Evolutionary conservation across 2,888 invertebrate species (phyloP).

Genomic region (Glaucopsyche alexis): DNA sequence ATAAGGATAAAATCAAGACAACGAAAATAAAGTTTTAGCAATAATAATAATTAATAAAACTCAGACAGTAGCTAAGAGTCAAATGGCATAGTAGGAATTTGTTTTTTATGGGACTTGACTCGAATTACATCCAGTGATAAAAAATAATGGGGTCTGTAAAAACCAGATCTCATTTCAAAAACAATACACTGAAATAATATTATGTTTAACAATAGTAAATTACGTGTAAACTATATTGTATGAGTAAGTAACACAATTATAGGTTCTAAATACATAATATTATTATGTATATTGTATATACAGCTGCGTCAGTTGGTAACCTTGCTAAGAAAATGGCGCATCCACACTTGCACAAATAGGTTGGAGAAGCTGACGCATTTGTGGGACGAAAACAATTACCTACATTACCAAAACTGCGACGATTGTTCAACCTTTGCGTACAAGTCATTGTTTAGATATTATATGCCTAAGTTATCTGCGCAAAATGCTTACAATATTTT

Average conservation of each 20-base stretch:
- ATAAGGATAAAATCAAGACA: too few species aligned
- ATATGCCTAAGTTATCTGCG: neutral
- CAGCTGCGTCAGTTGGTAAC: slow-evolving; percentile 17
- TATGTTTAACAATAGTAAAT: neutral
- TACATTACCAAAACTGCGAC: slow-evolving; percentile 7
- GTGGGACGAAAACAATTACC: slow-evolving; percentile 7
- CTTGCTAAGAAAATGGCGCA: slow-evolving; percentile 29
- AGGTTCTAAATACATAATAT: neutral
- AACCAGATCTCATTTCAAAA: neutral
- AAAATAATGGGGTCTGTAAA: neutral
- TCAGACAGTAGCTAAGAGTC: too few species aligned
- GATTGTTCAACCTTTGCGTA: slow-evolving; percentile 4
- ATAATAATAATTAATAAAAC: too few species aligned
- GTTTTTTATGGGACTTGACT: neutral
- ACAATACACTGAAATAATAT: neutral
- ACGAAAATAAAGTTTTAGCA: too few species aligned
- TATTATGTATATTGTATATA: too few species aligned
- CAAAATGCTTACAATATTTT: neutral
- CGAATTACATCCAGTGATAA: neutral
- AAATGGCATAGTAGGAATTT: too few species aligned
- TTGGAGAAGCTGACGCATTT: neutral
- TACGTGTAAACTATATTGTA: neutral
- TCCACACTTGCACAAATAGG: slow-evolving; percentile 32
- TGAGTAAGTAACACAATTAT: slow-evolving; percentile 1
- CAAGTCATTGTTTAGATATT: neutral